Percentiles rank a stretch among this genome's conserved stretches.
Conservation (phyloP, 2,113 vertebrate species). For the Paralichthys olivaceus region DNA sequence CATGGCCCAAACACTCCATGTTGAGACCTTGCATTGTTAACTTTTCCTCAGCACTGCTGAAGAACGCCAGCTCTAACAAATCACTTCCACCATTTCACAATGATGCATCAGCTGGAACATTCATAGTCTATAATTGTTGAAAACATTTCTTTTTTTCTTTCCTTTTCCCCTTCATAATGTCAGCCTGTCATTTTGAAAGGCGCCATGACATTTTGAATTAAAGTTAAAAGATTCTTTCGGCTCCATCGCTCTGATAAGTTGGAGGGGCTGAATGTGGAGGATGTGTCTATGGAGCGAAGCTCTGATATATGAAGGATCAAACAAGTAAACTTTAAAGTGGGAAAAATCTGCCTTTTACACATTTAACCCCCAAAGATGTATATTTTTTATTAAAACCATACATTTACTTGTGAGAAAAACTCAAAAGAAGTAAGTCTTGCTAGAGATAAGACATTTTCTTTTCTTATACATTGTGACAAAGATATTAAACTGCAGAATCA, state of each 20-base stretch:
- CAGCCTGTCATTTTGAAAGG: slow-evolving; percentile 14
- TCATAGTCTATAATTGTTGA: slow-evolving; percentile 1
- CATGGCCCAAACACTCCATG: too few species aligned
- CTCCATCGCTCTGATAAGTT: neutral
- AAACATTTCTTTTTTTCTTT: neutral
- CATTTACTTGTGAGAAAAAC: too few species aligned
- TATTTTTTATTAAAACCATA: neutral
- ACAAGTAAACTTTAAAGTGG: too few species aligned
- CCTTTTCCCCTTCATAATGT: neutral
- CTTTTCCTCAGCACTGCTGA: neutral
- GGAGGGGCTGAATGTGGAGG: neutral
- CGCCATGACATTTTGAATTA: slow-evolving; percentile 12
- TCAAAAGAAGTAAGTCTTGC: too few species aligned
- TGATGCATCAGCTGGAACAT: neutral
- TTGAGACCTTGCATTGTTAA: too few species aligned
- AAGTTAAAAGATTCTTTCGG: neutral
- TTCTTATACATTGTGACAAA: too few species aligned
- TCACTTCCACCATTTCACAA: neutral
- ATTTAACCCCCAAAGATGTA: neutral
- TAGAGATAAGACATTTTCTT: too few species aligned
- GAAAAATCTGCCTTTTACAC: neutral
- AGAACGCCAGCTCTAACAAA: neutral
- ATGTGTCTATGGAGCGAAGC: neutral
- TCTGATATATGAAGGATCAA: too few species aligned
- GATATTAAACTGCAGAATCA: too few species aligned